These are phyloP conservation scores for Eleutherodactylus coqui DNA, from an alignment of 2,797 vertebrate species.

Conservation along the genomic window DNA sequence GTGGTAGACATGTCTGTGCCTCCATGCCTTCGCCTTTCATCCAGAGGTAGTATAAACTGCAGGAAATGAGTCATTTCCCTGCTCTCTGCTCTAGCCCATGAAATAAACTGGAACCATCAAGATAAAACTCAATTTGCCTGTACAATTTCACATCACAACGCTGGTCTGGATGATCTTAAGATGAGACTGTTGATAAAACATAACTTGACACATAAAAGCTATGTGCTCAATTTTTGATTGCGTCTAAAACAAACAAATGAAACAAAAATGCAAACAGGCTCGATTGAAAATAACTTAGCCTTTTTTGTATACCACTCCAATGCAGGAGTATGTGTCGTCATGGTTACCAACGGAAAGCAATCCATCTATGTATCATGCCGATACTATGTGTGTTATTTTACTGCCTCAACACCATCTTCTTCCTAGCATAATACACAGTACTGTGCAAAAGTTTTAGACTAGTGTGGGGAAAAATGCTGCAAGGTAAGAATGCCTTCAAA, in stretches of 20 bases:
- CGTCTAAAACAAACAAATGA: neutral
- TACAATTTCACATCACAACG: neutral
- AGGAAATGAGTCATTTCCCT: neutral
- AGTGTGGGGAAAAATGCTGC: no score
- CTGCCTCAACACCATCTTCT: no score
- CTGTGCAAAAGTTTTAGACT: no score
- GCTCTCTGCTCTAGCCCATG: neutral
- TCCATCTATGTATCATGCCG: no score
- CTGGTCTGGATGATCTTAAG: neutral
- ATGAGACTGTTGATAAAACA: neutral
- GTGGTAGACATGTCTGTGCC: neutral
- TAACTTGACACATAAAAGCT: neutral
- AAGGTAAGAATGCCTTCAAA: no score
- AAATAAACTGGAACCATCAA: conserved; percentile 1
- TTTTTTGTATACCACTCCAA: neutral
- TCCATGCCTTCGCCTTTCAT: neutral
- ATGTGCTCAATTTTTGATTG: no score
- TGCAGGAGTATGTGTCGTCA: neutral
- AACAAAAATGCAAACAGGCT: neutral
- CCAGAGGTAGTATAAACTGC: neutral
- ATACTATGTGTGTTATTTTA: no score
- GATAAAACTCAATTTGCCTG: neutral
- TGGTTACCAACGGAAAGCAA: neutral
- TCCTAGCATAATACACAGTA: no score
- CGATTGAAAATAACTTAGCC: neutral